These are phyloP conservation scores for Kryptolebias ocellatus DNA, from an alignment of 2,797 vertebrate genomes.

Conservation along the genomic window DNA sequence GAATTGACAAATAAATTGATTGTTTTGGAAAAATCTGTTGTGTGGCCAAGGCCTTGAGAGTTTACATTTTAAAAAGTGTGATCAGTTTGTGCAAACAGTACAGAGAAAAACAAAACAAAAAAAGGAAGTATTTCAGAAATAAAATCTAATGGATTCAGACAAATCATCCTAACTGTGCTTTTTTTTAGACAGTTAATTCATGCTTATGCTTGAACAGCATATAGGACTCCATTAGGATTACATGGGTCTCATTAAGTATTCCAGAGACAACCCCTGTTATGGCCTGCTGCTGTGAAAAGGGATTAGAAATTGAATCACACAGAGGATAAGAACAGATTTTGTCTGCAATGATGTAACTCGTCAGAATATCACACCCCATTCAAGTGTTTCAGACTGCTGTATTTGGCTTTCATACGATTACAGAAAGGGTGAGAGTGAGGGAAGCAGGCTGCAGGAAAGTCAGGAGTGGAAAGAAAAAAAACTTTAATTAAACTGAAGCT, in stretches of 20 bases:
- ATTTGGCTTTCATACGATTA: slow-evolving; percentile 71
- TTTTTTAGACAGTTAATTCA: slow-evolving; percentile 16
- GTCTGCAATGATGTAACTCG: slow-evolving; percentile 66
- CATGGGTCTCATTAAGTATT: slow-evolving; percentile 58
- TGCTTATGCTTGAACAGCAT: slow-evolving; percentile 24
- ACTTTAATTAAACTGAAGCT: slow-evolving; percentile 69
- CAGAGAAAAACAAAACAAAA: neutral
- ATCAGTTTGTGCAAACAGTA: neutral
- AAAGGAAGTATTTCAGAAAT: neutral
- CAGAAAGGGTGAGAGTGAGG: slow-evolving; percentile 30
- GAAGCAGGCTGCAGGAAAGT: slow-evolving; percentile 29
- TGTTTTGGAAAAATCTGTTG: no score
- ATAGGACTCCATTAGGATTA: slow-evolving; percentile 32
- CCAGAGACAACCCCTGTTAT: slow-evolving; percentile 47
- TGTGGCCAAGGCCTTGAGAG: no score
- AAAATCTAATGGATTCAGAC: slow-evolving; percentile 11
- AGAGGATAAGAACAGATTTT: slow-evolving; percentile 63
- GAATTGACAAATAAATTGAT: no score
- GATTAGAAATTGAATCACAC: slow-evolving; percentile 70
- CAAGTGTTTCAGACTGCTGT: slow-evolving; percentile 57
- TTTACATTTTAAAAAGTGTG: no score
- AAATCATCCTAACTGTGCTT: slow-evolving; percentile 11
- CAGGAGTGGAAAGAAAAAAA: slow-evolving; percentile 22
- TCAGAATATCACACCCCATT: slow-evolving; percentile 63
- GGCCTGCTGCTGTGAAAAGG: slow-evolving; percentile 53